phyloP scores from a whole-genome alignment of 2,113 vertebrate species.

The Okapia johnstoni region DNA sequence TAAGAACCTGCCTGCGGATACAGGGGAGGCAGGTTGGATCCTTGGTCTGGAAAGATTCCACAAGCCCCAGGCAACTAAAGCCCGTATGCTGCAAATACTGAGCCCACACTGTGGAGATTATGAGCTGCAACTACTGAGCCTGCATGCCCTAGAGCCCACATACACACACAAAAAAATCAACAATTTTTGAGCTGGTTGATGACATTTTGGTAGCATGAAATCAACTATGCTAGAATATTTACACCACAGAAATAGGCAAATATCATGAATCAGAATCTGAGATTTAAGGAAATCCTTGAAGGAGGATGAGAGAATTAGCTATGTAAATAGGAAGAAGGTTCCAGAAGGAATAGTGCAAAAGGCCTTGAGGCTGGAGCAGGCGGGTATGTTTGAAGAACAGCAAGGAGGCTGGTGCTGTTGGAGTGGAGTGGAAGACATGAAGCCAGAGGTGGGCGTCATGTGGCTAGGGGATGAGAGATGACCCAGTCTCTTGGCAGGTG shows the following conservation, averaged over 20 bases:
- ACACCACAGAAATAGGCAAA: background rate
- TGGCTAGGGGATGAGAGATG: background rate
- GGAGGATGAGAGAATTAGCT: background rate
- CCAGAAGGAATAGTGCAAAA: background rate
- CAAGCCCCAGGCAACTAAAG: background rate
- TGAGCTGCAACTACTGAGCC: background rate
- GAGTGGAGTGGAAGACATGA: background rate
- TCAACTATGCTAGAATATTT: background rate
- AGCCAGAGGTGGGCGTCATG: background rate
- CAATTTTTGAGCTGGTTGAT: background rate
- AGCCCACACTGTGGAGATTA: background rate
- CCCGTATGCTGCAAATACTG: rapidly evolving
- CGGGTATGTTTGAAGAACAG: background rate
- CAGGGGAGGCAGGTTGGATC: background rate
- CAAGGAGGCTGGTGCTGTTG: background rate
- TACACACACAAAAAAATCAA: background rate
- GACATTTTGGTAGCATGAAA: background rate
- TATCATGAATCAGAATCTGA: background rate
- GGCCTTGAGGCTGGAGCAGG: background rate
- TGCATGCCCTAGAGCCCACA: rapidly evolving
- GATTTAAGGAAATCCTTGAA: background rate
- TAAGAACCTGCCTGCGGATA: background rate
- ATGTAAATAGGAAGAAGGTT: background rate
- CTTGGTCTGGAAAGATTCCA: background rate
- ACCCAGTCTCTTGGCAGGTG: background rate